Percentiles rank a stretch among this genome's conserved stretches.
These are phyloP conservation scores for Epinephelus awoara DNA, from an alignment of 2,797 vertebrate species.

Conservation along the genomic window DNA sequence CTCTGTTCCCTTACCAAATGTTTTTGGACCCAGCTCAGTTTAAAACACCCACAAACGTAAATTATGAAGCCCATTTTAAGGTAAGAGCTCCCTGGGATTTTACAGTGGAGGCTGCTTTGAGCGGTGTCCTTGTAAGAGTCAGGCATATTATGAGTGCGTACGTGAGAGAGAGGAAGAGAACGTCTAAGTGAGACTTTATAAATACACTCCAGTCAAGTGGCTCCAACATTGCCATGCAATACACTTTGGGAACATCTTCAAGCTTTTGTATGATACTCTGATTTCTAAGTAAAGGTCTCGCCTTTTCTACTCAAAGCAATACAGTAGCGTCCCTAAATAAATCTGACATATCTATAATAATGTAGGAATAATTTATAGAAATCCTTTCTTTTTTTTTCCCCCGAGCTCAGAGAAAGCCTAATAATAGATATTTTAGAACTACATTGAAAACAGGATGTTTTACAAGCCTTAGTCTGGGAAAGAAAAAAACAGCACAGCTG, in stretches of 20 bases:
- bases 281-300: slow-evolving; percentile 19
- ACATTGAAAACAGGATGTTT: not conserved
- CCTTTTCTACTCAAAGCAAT: slow-evolving; percentile 18
- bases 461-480: not conserved
- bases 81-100: slow-evolving; percentile 35
- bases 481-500: not conserved
- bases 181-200: slow-evolving; percentile 1
- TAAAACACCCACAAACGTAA: slow-evolving; percentile 37
- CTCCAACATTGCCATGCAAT: not conserved
- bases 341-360: not conserved
- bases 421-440: slow-evolving; percentile 8
- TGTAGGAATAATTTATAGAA: slow-evolving; percentile 1
- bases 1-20: slow-evolving; percentile 21
- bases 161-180: not conserved
- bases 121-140: slow-evolving; percentile 23
- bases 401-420: not conserved
- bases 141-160: not conserved
- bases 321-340: slow-evolving; percentile 19
- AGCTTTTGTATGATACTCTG: slow-evolving; percentile 3
- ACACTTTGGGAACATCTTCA: slow-evolving; percentile 17
- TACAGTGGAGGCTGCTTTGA: slow-evolving; percentile 14
- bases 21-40: slow-evolving; percentile 33
- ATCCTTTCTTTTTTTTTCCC: not conserved
- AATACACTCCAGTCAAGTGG: slow-evolving; percentile 11
- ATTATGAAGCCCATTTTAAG: slow-evolving; percentile 50